Evolutionary conservation across 2,888 invertebrate genomes (phyloP), one percentile per base, ranked within the genome.

Genomic region (Trachelus troglodyta): DNA sequence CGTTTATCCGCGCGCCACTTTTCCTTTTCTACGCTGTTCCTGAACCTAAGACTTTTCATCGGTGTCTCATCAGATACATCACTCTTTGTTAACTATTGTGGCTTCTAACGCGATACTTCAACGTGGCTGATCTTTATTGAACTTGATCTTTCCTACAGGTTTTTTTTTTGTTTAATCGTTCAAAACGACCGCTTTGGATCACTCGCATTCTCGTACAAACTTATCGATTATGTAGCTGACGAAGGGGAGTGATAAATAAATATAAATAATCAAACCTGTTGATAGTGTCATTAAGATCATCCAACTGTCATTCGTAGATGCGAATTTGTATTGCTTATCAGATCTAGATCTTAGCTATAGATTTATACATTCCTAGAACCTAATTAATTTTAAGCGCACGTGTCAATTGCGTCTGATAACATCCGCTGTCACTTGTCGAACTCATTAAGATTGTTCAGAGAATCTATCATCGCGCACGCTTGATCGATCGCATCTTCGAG

Each of bases 401-500:
- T 15, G 15, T 6, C 23, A 56, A 56, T 6, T 56, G 40, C 40
- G 15, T 11, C 9, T 9, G 71, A 71, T 71, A 30, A 6, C 30
- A 71, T 9, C 37, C 0, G 12, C 11, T 73, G 23, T 77, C 79
- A 82, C 34, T 82, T 81, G 30, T 79, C 76, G 4, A n/a, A 68
- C 75, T 81, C 80, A 73, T 82, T 81, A 4, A 88, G 77, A 79
- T 82, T 83, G 33, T 87, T 81, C 12, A 84, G 77, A 1, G 85
- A 85, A 40, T 90, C 87, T 4, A 89, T 80, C 69, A 80, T 79
- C 1, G 81, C 83, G 68, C 85, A 85, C 30, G 85, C 80, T 34
- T 78, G 79, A 15, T 78, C 81, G 12, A 90, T 76, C 0, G 85
- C 83, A 2, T 85, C 79, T 0, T 69, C 75, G 0, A 90, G 76